Evolutionary conservation across 2,797 vertebrate species (phyloP).

Genomic region (Schizothorax lantsangensis): DNA sequence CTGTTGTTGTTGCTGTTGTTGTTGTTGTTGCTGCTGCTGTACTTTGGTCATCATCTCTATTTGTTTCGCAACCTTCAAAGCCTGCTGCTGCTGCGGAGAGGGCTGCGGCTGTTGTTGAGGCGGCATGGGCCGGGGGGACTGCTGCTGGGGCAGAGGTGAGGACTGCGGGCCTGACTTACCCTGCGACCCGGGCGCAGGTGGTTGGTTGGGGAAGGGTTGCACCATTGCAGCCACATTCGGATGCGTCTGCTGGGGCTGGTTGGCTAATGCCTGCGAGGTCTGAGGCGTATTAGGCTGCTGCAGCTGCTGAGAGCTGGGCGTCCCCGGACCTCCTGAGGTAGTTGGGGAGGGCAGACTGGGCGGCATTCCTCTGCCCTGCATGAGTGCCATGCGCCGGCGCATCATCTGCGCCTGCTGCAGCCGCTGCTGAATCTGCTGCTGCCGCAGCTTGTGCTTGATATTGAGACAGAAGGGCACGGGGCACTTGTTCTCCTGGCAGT

Average conservation of each 20-base stretch:
- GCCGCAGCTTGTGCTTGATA: slow-evolving; percentile 98
- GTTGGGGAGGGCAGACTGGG: slow-evolving; percentile 93
- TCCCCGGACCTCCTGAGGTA: slow-evolving; percentile 77
- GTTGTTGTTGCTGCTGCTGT: slow-evolving; percentile 91
- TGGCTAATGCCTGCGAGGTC: slow-evolving; percentile 83
- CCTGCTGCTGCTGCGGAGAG: slow-evolving; percentile 76
- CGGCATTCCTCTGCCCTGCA: slow-evolving; percentile 94
- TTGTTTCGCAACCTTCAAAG: slow-evolving; percentile 90
- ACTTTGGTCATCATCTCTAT: slow-evolving; percentile 93
- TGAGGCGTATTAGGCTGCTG: slow-evolving; percentile 91
- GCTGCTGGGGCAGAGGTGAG: slow-evolving; percentile 83
- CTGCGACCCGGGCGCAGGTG: slow-evolving; percentile 83
- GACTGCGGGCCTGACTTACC: slow-evolving; percentile 86
- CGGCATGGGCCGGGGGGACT: slow-evolving; percentile 84
- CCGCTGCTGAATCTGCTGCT: slow-evolving; percentile 97
- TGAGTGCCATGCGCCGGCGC: slow-evolving; percentile 95
- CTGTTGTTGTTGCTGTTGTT: slow-evolving; percentile 87
- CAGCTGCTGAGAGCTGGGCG: slow-evolving; percentile 67
- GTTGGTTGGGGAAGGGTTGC: slow-evolving; percentile 87
- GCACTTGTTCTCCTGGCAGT: slow-evolving; percentile 99
- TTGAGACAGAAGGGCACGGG: slow-evolving; percentile 99
- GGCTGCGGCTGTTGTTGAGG: slow-evolving; percentile 81
- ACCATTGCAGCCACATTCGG: slow-evolving; percentile 89
- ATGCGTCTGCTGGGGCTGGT: slow-evolving; percentile 87
- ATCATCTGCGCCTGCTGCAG: slow-evolving; percentile 98